Percentiles rank a stretch among this genome's conserved stretches.
These are phyloP conservation scores for Agrilus mali DNA, from an alignment of 2,888 invertebrate genomes.

Conservation along the genomic window DNA sequence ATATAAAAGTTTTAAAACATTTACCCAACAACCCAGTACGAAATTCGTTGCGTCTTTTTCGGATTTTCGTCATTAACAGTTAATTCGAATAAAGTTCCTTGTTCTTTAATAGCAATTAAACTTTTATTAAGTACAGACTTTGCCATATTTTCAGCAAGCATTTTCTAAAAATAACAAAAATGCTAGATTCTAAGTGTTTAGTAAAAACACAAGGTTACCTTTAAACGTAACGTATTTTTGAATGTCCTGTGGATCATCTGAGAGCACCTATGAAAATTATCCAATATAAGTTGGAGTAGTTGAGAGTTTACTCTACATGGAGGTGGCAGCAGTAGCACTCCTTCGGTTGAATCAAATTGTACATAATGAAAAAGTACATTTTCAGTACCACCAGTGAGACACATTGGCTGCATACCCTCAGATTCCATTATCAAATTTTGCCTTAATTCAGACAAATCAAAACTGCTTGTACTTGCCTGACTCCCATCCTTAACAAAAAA, in stretches of 20 bases:
- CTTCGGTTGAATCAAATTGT: slow-evolving; percentile 57
- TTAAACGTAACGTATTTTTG: slow-evolving; percentile 51
- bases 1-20: slow-evolving; percentile 15
- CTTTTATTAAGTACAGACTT: slow-evolving; percentile 52
- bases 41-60: slow-evolving; percentile 37
- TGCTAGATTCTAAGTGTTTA: neutral
- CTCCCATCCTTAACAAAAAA: slow-evolving; percentile 47
- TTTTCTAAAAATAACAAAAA: slow-evolving; percentile 24
- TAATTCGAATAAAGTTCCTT: slow-evolving; percentile 65
- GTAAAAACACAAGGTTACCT: slow-evolving; percentile 25
- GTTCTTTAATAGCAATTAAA: slow-evolving; percentile 69
- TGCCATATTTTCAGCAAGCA: slow-evolving; percentile 33
- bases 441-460: slow-evolving; percentile 57
- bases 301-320: slow-evolving; percentile 24
- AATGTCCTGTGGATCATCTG: slow-evolving; percentile 61
- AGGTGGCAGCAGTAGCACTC: slow-evolving; percentile 53
- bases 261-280: slow-evolving; percentile 58
- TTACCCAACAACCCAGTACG: slow-evolving; percentile 75
- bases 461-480: slow-evolving; percentile 47
- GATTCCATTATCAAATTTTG: slow-evolving; percentile 61
- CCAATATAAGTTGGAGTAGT: slow-evolving; percentile 39
- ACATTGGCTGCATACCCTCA: slow-evolving; percentile 44
- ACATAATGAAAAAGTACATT: slow-evolving; percentile 68
- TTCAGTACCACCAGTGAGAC: slow-evolving; percentile 54
- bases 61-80: slow-evolving; percentile 33